A percentile compares a stretch with the other conserved stretches of the same genome.
Evolutionary conservation across 2,888 invertebrate genomes (phyloP).

Genomic region (Galeopsomyia nigrocyanea): DNA sequence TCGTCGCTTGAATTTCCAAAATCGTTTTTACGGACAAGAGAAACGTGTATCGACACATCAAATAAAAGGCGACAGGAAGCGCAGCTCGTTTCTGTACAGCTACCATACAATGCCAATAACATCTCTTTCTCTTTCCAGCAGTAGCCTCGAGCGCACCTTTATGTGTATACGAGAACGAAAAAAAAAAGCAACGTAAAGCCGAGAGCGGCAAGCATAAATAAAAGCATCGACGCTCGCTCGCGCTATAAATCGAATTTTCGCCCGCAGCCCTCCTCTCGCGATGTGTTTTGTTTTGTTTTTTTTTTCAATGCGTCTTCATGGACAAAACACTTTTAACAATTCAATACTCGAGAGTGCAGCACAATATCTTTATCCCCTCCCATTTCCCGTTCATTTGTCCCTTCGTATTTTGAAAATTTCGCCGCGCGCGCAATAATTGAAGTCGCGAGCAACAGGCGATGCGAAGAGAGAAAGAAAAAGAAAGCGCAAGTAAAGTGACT

Average conservation of each 20-base stretch:
- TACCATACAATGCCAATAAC: neutral
- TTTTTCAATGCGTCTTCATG: neutral
- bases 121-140: neutral
- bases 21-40: too few species aligned
- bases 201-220: slow-evolving; percentile 3
- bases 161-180: neutral
- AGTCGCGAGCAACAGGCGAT: too few species aligned
- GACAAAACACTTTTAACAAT: too few species aligned
- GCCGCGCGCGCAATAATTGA: too few species aligned
- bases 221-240: slow-evolving; percentile 1
- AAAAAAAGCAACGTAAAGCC: neutral
- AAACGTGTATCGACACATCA: too few species aligned
- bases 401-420: too few species aligned
- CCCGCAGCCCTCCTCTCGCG: slow-evolving; percentile 4
- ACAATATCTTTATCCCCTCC: neutral
- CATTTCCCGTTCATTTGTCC: neutral
- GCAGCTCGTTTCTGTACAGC: neutral
- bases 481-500: too few species aligned
- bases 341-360: neutral
- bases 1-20: too few species aligned
- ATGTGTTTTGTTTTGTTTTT: too few species aligned
- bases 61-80: neutral
- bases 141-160: neutral
- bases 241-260: slow-evolving; percentile 25
- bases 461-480: too few species aligned